Evolutionary conservation across 2,888 invertebrate species (phyloP).

Genomic region (Galerucella pusilla): DNA sequence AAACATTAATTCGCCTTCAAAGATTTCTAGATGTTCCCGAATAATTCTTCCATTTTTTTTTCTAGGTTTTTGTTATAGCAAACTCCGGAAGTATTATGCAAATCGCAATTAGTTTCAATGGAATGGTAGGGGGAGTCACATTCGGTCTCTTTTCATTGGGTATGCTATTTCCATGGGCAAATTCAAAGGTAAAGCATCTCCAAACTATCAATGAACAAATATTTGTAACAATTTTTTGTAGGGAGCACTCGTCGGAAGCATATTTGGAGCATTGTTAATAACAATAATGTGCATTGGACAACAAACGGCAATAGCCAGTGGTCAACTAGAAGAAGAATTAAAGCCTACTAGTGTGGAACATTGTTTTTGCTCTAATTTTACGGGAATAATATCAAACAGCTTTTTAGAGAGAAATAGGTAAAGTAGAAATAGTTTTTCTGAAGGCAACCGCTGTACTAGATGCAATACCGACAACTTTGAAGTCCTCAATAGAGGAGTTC

Average conservation of each 20-base stretch:
- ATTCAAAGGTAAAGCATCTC: conserved; percentile 72
- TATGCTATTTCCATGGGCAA: conserved; percentile 90
- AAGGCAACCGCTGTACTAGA: too few species aligned
- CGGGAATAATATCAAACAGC: background rate
- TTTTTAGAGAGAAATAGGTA: background rate
- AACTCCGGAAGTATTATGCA: conserved; percentile 89
- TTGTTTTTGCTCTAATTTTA: conserved; percentile 67
- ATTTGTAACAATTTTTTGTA: conserved; percentile 52
- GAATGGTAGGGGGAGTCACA: conserved; percentile 89
- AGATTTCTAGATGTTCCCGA: background rate
- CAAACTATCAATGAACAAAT: too few species aligned
- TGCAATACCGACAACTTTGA: too few species aligned
- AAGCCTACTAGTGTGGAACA: conserved; percentile 68
- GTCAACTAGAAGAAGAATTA: conserved; percentile 59
- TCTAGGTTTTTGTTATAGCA: conserved; percentile 83
- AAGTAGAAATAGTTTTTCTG: too few species aligned
- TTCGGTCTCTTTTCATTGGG: conserved; percentile 89
- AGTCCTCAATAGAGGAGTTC: too few species aligned
- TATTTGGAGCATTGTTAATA: conserved; percentile 71
- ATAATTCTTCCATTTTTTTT: background rate
- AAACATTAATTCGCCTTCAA: too few species aligned
- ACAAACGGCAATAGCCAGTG: conserved; percentile 70
- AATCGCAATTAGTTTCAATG: conserved; percentile 88
- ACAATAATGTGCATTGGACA: conserved; percentile 76
- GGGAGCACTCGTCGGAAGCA: conserved; percentile 76